These are phyloP conservation scores for Phyto melanocephala DNA, from an alignment of 2,888 invertebrate species.

Conservation along the genomic window DNA sequence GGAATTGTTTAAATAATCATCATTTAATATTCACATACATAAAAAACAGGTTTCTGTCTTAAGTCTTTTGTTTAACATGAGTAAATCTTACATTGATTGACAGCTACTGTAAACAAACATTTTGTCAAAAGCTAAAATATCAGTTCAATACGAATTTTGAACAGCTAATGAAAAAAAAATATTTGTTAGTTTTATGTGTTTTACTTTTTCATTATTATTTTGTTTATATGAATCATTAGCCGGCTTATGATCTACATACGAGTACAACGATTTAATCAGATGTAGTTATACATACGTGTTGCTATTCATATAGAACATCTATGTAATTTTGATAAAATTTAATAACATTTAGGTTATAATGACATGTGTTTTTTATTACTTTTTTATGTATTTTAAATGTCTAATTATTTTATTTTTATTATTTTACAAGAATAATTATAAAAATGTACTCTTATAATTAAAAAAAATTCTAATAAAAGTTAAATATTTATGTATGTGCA, in stretches of 20 bases:
- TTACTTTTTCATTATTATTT: too few relatives aligned
- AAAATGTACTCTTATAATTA: not conserved
- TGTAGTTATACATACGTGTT: not conserved
- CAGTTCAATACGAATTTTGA: too few relatives aligned
- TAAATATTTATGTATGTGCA: not conserved
- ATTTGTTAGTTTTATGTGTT: too few relatives aligned
- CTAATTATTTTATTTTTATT: not conserved
- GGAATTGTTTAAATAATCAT: too few relatives aligned
- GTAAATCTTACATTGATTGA: not conserved
- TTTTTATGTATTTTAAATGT: not conserved
- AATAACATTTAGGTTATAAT: not conserved
- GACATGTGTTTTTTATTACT: not conserved
- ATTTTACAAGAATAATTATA: not conserved
- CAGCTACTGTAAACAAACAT: not conserved
- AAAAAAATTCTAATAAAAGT: not conserved
- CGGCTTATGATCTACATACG: too few relatives aligned
- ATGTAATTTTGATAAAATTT: not conserved
- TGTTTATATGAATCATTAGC: too few relatives aligned
- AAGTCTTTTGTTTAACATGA: conserved; percentile 1
- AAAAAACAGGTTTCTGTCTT: not conserved
- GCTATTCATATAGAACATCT: not conserved
- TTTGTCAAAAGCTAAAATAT: too few relatives aligned
- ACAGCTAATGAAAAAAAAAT: too few relatives aligned
- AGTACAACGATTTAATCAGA: too few relatives aligned
- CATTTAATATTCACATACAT: too few relatives aligned